Evolutionary conservation across 2,113 vertebrate genomes (phyloP).

Genomic region (Redunca redunca): DNA sequence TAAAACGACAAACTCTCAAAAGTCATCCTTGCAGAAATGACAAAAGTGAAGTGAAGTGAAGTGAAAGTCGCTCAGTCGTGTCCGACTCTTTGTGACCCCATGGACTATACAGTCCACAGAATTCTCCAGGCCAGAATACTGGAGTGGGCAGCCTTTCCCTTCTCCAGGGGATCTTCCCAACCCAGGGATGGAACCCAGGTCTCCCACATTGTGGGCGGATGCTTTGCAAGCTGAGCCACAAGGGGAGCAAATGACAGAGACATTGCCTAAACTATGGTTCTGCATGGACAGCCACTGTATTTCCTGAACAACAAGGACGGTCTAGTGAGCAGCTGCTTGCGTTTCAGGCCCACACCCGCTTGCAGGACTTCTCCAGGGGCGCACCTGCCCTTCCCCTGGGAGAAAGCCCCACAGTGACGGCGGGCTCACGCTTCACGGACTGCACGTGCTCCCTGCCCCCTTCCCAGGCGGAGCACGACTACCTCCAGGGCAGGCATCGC

Average conservation of each 20-base stretch:
- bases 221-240: background rate
- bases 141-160: background rate
- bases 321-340: background rate
- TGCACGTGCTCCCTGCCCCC: background rate
- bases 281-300: background rate
- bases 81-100: fast-evolving
- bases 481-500: background rate
- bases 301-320: background rate
- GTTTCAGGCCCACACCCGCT: background rate
- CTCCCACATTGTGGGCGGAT: fast-evolving
- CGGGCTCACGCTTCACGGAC: fast-evolving
- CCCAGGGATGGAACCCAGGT: background rate
- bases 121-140: background rate
- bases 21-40: background rate
- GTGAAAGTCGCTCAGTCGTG: fast-evolving
- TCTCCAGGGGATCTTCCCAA: background rate
- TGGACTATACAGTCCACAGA: background rate
- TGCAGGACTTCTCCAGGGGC: fast-evolving
- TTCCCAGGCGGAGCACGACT: background rate
- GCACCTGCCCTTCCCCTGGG: fast-evolving
- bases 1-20: background rate
- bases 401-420: fast-evolving
- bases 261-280: background rate
- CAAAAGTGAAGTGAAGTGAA: background rate
- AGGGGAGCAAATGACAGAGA: background rate